Evolutionary conservation across 2,113 vertebrate species (phyloP).

Genomic region (Lophura nycthemera): DNA sequence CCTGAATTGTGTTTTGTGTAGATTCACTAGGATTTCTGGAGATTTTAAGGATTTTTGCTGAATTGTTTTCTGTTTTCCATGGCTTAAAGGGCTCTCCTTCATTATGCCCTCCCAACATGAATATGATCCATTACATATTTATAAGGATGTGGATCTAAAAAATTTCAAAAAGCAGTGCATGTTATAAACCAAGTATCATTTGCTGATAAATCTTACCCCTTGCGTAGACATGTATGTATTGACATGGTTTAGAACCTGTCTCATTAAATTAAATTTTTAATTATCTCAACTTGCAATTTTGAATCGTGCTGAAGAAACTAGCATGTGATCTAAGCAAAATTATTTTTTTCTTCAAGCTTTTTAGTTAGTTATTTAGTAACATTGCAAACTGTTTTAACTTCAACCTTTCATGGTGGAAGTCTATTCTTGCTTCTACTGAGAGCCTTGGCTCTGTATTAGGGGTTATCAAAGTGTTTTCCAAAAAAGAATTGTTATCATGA

Average conservation of each 20-base stretch:
- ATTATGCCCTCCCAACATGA: not conserved
- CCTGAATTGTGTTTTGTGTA: not conserved
- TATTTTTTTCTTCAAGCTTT: not conserved
- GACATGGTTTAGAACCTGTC: not conserved
- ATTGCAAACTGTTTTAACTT: not conserved
- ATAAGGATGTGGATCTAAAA: not conserved
- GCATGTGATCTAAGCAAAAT: not conserved
- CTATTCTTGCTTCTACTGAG: too few species aligned
- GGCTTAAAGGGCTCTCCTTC: not conserved
- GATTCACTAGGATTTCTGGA: not conserved
- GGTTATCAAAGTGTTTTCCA: not conserved
- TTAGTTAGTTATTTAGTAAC: not conserved
- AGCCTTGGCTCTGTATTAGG: not conserved
- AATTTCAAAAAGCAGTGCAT: not conserved
- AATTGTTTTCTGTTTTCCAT: not conserved
- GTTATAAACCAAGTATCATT: not conserved
- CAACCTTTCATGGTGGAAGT: not conserved
- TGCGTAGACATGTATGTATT: not conserved
- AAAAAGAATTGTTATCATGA: not conserved
- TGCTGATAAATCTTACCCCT: not conserved
- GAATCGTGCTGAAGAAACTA: not conserved
- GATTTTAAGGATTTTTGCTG: not conserved
- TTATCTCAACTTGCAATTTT: not conserved
- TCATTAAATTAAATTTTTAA: not conserved
- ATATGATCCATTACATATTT: not conserved